These are phyloP conservation scores for Idaea dimidiata DNA, from an alignment of 2,888 invertebrate genomes.

Conservation along the genomic window DNA sequence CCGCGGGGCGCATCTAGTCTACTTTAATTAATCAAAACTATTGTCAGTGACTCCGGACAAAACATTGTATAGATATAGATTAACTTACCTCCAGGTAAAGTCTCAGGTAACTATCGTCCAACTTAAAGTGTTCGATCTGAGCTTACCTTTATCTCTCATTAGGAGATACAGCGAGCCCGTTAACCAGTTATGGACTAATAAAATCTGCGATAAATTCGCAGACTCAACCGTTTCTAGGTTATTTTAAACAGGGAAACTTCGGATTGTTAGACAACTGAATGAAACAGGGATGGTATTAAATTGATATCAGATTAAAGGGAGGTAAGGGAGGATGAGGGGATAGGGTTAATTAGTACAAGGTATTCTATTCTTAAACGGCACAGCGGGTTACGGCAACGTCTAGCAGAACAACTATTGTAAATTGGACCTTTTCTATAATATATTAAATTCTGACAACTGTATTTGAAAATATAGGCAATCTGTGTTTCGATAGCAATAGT, in stretches of 20 bases:
- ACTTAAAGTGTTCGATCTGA: background rate
- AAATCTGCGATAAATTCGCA: slow-evolving; percentile 50
- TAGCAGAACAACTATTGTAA: background rate
- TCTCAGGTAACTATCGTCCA: background rate
- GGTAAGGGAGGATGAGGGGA: background rate
- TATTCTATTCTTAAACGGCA: background rate
- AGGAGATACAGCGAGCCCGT: slow-evolving; percentile 48
- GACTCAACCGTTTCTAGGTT: background rate
- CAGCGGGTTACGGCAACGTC: background rate
- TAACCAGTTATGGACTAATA: slow-evolving; percentile 49
- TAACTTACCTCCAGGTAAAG: background rate
- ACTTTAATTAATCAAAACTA: too few relatives aligned
- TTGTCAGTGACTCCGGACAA: too few relatives aligned
- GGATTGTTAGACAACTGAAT: slow-evolving; percentile 1
- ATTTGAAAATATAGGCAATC: too few relatives aligned
- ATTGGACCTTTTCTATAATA: too few relatives aligned
- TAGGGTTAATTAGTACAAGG: background rate
- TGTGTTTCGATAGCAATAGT: too few relatives aligned
- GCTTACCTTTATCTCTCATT: slow-evolving; percentile 51
- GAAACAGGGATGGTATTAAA: background rate
- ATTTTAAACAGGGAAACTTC: background rate
- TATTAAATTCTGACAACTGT: too few relatives aligned
- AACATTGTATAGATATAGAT: too few relatives aligned
- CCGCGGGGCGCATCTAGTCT: too few relatives aligned
- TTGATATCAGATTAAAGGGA: background rate